A percentile compares a stretch with the other conserved stretches of the same genome.
These are phyloP conservation scores for Willowsia nigromaculata DNA, from an alignment of 2,888 invertebrate species.

Conservation along the genomic window DNA sequence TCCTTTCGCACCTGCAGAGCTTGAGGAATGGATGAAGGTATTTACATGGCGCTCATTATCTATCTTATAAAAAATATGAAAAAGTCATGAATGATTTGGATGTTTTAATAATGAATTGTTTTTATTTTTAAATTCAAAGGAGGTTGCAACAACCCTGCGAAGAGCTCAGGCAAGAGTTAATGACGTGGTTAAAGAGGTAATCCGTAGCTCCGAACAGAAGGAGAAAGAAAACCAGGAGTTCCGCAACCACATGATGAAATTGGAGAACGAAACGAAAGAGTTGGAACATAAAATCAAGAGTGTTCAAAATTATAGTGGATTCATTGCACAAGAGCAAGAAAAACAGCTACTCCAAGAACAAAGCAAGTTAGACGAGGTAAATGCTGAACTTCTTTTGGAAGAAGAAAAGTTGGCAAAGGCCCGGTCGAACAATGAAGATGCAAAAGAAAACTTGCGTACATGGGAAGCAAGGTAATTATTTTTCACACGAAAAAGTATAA, in stretches of 20 bases:
- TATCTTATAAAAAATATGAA: too few species aligned
- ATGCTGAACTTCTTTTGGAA: not conserved
- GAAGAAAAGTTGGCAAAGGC: not conserved
- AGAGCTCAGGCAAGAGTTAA: constrained; percentile 9
- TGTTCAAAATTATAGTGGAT: not conserved
- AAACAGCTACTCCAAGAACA: not conserved
- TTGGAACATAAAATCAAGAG: not conserved
- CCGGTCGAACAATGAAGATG: not conserved
- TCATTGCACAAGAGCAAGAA: not conserved
- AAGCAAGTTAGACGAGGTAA: not conserved
- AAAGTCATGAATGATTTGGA: not conserved
- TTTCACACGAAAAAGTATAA: too few species aligned
- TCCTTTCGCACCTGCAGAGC: constrained; percentile 24
- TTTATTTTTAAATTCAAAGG: not conserved
- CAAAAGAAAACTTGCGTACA: not conserved
- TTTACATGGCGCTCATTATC: too few species aligned
- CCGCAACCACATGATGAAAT: not conserved
- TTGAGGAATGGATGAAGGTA: constrained; percentile 51
- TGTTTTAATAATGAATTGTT: not conserved
- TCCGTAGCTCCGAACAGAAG: not conserved
- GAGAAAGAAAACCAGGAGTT: not conserved
- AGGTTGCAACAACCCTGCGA: not conserved
- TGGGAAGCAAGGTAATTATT: not conserved
- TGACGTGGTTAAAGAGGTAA: not conserved
- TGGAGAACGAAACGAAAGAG: not conserved